A percentile compares a stretch with the other conserved stretches of the same genome.
These are phyloP conservation scores for Macrotis lagotis DNA, from an alignment of 2,113 vertebrate genomes.

Conservation along the genomic window DNA sequence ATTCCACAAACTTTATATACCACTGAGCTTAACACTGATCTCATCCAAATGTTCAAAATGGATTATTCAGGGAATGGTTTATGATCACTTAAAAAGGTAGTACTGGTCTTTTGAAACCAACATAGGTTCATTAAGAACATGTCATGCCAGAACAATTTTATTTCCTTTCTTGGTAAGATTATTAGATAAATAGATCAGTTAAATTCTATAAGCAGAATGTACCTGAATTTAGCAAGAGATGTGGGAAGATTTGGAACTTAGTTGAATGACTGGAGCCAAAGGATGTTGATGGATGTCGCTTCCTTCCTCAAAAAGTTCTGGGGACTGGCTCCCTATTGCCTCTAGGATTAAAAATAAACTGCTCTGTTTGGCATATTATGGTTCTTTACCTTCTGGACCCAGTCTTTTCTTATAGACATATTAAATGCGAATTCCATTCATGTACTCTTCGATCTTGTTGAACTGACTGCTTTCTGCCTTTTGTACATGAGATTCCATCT, in stretches of 20 bases:
- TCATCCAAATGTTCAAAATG: not conserved
- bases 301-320: not conserved
- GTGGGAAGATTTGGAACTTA: not conserved
- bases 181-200: not conserved
- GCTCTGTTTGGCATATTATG: not conserved
- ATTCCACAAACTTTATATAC: not conserved
- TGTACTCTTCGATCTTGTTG: not conserved
- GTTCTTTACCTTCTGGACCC: not conserved
- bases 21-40: not conserved
- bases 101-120: not conserved
- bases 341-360: not conserved
- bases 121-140: not conserved
- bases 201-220: not conserved
- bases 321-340: not conserved
- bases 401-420: not conserved
- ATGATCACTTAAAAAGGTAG: not conserved
- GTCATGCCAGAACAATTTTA: not conserved
- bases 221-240: not conserved
- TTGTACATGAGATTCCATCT: not conserved
- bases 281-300: not conserved
- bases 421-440: not conserved
- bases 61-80: not conserved
- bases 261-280: not conserved
- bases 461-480: not conserved
- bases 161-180: not conserved